Conservation (phyloP, 2,888 invertebrate species). For the Automeris io region DNA sequence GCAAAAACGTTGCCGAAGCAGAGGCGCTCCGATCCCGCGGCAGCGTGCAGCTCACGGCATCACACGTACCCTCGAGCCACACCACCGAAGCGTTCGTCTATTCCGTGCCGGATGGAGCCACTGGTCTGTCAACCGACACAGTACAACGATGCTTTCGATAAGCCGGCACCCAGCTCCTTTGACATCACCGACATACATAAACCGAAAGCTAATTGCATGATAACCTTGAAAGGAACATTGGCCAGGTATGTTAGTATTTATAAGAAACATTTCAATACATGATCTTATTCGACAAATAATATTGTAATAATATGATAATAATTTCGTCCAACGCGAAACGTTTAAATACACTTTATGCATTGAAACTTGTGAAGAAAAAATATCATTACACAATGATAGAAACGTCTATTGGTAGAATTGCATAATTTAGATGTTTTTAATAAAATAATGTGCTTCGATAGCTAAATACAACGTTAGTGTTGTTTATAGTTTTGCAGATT, state of each 20-base stretch:
- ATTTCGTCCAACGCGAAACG: too few relatives aligned
- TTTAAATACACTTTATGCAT: too few relatives aligned
- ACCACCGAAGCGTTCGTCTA: slow-evolving; percentile 52
- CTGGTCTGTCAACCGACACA: slow-evolving; percentile 38
- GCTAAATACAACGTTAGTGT: too few relatives aligned
- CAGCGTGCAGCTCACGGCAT: slow-evolving; percentile 47
- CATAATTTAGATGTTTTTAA: too few relatives aligned
- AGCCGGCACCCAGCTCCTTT: slow-evolving; percentile 32
- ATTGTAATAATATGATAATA: too few relatives aligned
- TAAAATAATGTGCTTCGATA: too few relatives aligned
- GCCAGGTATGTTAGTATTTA: slow-evolving; percentile 47
- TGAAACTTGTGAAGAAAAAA: too few relatives aligned
- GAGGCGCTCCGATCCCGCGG: slow-evolving; percentile 48
- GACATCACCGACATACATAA: slow-evolving; percentile 32
- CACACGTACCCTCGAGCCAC: slow-evolving; percentile 64
- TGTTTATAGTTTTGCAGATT: slow-evolving; percentile 7
- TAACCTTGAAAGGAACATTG: slow-evolving; percentile 55
- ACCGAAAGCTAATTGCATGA: slow-evolving; percentile 37
- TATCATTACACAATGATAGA: too few relatives aligned
- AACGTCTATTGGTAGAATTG: too few relatives aligned
- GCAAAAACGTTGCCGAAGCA: slow-evolving; percentile 68
- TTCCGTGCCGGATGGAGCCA: slow-evolving; percentile 59
- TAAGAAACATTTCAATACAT: background rate
- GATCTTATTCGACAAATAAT: background rate
- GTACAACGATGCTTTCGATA: slow-evolving; percentile 30